Conservation (phyloP, 2,797 vertebrate genomes). For the Aythya fuligula region DNA sequence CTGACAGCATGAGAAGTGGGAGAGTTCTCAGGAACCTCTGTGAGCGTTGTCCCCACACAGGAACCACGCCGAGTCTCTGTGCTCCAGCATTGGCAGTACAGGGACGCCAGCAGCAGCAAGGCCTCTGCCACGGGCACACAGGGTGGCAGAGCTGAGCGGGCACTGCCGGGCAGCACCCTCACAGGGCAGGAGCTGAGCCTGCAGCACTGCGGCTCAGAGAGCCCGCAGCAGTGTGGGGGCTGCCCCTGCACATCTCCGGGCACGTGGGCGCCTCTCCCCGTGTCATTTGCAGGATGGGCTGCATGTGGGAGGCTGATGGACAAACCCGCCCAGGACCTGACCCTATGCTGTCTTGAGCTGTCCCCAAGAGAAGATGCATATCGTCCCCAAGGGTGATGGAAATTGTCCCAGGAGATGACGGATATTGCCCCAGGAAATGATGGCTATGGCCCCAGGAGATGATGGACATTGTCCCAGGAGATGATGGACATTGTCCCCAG, state of each 20-base stretch:
- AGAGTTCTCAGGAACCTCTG: not conserved
- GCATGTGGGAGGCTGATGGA: not conserved
- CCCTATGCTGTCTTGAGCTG: not conserved
- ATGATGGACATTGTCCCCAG: not conserved
- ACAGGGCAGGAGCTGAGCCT: too few relatives aligned
- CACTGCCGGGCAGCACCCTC: too few relatives aligned
- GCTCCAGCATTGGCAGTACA: not conserved
- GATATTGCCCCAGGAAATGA: not conserved
- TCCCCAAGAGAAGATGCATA: not conserved
- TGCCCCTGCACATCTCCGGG: not conserved
- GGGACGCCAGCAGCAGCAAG: too few relatives aligned
- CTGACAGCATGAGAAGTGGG: not conserved
- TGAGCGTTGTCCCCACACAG: not conserved
- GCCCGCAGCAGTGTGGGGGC: too few relatives aligned
- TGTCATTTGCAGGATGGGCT: too few relatives aligned
- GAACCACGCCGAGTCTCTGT: accelerated
- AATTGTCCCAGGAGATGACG: not conserved
- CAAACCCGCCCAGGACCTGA: not conserved
- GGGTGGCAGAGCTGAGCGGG: too few relatives aligned
- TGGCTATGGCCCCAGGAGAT: not conserved
- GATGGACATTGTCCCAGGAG: not conserved
- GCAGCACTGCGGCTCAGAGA: too few relatives aligned
- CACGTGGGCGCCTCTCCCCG: not conserved
- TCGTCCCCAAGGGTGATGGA: too few relatives aligned
- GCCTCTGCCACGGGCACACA: too few relatives aligned